phyloP scores from a whole-genome alignment of 2,113 vertebrate species.

The Lepidothrix coronata region DNA sequence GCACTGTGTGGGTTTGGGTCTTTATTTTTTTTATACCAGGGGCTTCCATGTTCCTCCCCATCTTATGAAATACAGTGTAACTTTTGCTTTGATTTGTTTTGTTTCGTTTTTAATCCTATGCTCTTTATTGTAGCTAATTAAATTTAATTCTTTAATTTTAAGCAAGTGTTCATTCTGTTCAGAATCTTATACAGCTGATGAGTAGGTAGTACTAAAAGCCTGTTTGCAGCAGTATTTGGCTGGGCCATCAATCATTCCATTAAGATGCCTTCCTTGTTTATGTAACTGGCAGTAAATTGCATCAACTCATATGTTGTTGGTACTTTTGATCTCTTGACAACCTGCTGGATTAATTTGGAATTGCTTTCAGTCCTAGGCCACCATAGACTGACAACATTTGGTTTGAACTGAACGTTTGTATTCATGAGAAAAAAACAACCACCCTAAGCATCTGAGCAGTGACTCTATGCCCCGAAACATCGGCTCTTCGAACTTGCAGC shows the following conservation, averaged over 20 bases:
- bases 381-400: neutral
- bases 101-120: neutral
- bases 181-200: neutral
- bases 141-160: neutral
- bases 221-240: neutral
- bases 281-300: neutral
- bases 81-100: neutral
- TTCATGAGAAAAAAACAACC: neutral
- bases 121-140: neutral
- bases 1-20: neutral
- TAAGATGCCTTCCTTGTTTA: neutral
- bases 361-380: neutral
- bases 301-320: neutral
- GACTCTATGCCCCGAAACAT: neutral
- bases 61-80: neutral
- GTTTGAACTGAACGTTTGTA: neutral
- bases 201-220: neutral
- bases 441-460: neutral
- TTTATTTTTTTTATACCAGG: neutral
- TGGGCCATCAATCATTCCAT: neutral
- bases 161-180: neutral
- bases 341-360: neutral
- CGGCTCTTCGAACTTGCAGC: neutral
- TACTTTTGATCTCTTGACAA: constrained; percentile 21
- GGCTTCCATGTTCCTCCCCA: neutral